Evolutionary conservation across 2,888 invertebrate genomes (phyloP).

Genomic region (Theodoxus fluviatilis): DNA sequence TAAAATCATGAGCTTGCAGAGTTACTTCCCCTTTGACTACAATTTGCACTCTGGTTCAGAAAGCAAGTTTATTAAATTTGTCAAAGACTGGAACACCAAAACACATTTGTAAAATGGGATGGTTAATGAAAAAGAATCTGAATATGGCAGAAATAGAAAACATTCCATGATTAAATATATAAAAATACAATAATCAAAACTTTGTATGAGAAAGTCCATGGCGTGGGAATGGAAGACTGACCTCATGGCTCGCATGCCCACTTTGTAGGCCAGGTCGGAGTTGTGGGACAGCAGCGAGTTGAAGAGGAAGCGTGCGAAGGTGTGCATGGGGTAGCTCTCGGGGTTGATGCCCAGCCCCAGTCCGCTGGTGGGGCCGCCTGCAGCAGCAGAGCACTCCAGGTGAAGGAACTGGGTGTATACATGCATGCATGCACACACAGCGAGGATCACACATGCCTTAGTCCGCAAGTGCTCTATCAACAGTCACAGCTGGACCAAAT

Average conservation of each 20-base stretch:
- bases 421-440: background rate
- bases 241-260: conserved; percentile 81
- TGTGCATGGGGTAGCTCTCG: conserved; percentile 84
- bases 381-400: conserved; percentile 24
- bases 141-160: background rate
- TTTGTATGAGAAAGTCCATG: background rate
- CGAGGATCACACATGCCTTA: no score
- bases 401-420: background rate
- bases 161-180: background rate
- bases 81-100: no score
- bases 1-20: no score
- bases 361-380: conserved; percentile 78
- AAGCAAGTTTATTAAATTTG: no score
- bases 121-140: no score
- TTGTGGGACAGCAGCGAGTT: conserved; percentile 78
- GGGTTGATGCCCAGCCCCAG: conserved; percentile 79
- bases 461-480: no score
- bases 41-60: no score
- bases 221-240: conserved; percentile 38
- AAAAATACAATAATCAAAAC: background rate
- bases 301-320: conserved; percentile 82
- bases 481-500: no score
- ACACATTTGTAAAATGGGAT: no score
- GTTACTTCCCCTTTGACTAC: no score
- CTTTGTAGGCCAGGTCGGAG: conserved; percentile 80